Conservation (phyloP, 1,140 invertebrate genomes). For the Diabrotica undecimpunctata region DNA sequence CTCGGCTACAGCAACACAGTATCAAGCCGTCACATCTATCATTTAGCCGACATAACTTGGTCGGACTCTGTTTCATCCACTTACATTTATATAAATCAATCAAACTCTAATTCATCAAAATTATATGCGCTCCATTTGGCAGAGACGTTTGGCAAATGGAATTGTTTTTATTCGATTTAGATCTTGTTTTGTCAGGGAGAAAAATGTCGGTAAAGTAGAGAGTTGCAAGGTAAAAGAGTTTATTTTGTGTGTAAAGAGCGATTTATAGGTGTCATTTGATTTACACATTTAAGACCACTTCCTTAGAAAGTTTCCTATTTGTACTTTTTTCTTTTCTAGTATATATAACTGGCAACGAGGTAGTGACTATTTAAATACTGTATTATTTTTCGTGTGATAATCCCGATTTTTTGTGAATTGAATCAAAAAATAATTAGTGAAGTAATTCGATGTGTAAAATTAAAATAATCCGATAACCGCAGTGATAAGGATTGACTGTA, state of each 20-base stretch:
- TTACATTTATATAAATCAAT: slow-evolving; percentile 36
- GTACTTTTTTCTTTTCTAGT: too few species aligned
- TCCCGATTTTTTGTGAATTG: too few species aligned
- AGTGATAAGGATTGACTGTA: too few species aligned
- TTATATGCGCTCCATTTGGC: slow-evolving; percentile 22
- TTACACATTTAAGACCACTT: neutral
- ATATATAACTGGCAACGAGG: too few species aligned
- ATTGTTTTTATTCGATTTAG: slow-evolving; percentile 17
- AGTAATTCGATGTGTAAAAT: too few species aligned
- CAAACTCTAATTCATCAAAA: slow-evolving; percentile 32
- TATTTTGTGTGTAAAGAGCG: neutral
- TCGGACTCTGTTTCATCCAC: slow-evolving; percentile 25
- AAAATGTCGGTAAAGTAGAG: slow-evolving; percentile 6
- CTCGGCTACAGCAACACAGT: too few species aligned
- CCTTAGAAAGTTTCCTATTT: too few species aligned
- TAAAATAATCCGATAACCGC: too few species aligned
- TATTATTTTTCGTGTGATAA: too few species aligned
- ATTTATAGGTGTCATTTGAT: neutral
- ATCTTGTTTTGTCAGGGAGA: slow-evolving; percentile 14
- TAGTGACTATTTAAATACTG: too few species aligned
- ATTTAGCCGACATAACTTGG: slow-evolving; percentile 23
- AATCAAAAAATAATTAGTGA: too few species aligned
- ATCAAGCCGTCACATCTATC: slow-evolving; percentile 28
- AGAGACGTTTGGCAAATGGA: slow-evolving; percentile 10
- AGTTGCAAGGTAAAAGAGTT: neutral